A percentile compares a stretch with the other conserved stretches of the same genome.
Conservation (phyloP, 2,797 vertebrate genomes). For the Tiaroga cobitis region DNA sequence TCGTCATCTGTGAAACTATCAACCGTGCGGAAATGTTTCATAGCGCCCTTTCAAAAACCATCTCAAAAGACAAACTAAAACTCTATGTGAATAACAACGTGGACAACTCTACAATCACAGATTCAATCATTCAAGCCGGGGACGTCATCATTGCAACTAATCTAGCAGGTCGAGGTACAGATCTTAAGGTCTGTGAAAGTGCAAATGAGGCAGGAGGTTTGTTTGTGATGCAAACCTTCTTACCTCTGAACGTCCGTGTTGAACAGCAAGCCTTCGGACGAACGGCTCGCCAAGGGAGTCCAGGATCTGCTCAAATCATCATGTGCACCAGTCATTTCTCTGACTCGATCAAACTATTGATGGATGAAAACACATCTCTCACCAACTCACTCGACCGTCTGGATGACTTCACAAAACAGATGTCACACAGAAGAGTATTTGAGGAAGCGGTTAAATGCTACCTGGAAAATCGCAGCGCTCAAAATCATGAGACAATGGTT, state of each 20-base stretch:
- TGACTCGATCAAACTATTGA: not conserved
- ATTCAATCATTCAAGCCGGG: slow-evolving; percentile 48
- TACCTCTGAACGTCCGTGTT: slow-evolving; percentile 67
- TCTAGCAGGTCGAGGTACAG: slow-evolving; percentile 47
- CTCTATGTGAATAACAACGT: slow-evolving; percentile 71
- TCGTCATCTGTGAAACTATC: slow-evolving; percentile 75
- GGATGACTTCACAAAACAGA: not conserved
- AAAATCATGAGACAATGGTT: slow-evolving; percentile 5
- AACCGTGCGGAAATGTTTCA: slow-evolving; percentile 57
- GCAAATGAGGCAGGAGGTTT: slow-evolving; percentile 60
- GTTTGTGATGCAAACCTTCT: slow-evolving; percentile 72
- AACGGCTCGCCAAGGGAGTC: too few relatives aligned
- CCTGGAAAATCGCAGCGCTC: not conserved
- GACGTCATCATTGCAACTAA: slow-evolving; percentile 73
- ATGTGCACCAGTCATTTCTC: too few relatives aligned
- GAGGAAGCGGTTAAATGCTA: not conserved
- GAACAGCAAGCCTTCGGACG: slow-evolving; percentile 62
- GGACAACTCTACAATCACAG: slow-evolving; percentile 60
- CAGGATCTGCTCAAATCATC: too few relatives aligned
- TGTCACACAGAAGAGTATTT: not conserved
- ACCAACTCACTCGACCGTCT: not conserved
- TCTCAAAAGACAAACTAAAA: slow-evolving; percentile 18
- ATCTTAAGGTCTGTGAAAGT: slow-evolving; percentile 45
- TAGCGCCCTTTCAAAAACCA: not conserved
- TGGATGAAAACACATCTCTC: not conserved